These are phyloP conservation scores for Sycophila texana DNA, from an alignment of 2,888 invertebrate species.

Conservation along the genomic window DNA sequence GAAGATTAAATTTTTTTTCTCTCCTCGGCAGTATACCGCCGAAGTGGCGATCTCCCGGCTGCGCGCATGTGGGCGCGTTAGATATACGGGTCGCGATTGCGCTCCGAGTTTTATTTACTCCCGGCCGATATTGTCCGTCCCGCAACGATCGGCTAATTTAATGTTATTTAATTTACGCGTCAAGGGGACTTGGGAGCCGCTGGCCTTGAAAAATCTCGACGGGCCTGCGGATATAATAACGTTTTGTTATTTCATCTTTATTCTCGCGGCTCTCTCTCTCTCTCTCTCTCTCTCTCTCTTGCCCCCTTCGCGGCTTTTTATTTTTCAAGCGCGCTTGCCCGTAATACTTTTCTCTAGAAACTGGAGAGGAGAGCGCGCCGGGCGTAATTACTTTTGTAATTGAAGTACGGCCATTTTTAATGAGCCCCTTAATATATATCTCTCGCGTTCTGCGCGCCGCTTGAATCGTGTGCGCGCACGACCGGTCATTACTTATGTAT, in stretches of 20 bases:
- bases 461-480: slow-evolving; percentile 38
- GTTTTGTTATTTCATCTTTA: slow-evolving; percentile 37
- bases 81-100: no score
- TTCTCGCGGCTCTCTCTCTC: slow-evolving; percentile 12
- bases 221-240: slow-evolving; percentile 18
- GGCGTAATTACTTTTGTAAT: slow-evolving; percentile 56
- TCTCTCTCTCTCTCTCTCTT: neutral
- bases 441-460: neutral
- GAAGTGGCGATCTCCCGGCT: no score
- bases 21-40: slow-evolving; percentile 36
- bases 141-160: slow-evolving; percentile 22
- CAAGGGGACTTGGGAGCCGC: neutral
- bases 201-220: neutral
- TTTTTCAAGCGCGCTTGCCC: slow-evolving; percentile 13
- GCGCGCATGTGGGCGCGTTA: no score
- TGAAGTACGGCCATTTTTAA: slow-evolving; percentile 56
- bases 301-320: neutral
- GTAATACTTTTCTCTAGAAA: slow-evolving; percentile 47
- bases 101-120: no score
- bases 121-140: slow-evolving; percentile 42
- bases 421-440: slow-evolving; percentile 50
- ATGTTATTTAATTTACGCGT: slow-evolving; percentile 33
- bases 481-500: slow-evolving; percentile 51
- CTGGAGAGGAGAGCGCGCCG: slow-evolving; percentile 36
- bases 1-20: slow-evolving; percentile 68